These are phyloP conservation scores for Tupiocoris notatus DNA, from an alignment of 2,888 invertebrate species.

Conservation along the genomic window DNA sequence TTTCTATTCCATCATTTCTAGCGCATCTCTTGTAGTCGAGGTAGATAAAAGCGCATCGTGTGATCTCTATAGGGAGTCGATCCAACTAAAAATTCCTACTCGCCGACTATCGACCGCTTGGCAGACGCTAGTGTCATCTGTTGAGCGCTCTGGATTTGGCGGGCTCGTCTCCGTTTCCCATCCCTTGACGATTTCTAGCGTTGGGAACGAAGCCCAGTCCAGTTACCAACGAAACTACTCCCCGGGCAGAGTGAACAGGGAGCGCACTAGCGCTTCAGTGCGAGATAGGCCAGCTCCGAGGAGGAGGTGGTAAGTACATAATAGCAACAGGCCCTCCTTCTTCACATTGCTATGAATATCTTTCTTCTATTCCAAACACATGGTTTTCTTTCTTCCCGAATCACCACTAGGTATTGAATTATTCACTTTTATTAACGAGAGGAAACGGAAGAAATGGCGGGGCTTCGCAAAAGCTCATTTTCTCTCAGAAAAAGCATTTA, in stretches of 20 bases:
- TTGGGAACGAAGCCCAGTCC: neutral
- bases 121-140: neutral
- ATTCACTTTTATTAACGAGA: too few species aligned
- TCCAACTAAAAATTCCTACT: neutral
- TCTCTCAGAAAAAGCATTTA: too few species aligned
- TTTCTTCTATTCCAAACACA: too few species aligned
- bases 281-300: neutral
- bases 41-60: too few species aligned
- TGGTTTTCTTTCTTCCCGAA: too few species aligned
- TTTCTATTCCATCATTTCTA: too few species aligned
- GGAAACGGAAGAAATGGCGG: too few species aligned
- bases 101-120: neutral
- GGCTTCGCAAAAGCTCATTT: too few species aligned
- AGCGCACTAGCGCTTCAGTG: neutral
- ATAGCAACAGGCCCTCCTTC: neutral
- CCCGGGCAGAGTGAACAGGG: neutral
- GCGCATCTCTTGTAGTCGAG: too few species aligned
- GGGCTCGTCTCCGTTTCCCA: neutral
- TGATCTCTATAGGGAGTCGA: neutral
- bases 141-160: neutral
- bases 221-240: neutral
- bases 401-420: too few species aligned
- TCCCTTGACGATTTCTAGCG: neutral
- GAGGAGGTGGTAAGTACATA: neutral
- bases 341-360: too few species aligned